These are phyloP conservation scores for Chydorus sphaericus DNA, from an alignment of 2,888 invertebrate species.

Conservation along the genomic window DNA sequence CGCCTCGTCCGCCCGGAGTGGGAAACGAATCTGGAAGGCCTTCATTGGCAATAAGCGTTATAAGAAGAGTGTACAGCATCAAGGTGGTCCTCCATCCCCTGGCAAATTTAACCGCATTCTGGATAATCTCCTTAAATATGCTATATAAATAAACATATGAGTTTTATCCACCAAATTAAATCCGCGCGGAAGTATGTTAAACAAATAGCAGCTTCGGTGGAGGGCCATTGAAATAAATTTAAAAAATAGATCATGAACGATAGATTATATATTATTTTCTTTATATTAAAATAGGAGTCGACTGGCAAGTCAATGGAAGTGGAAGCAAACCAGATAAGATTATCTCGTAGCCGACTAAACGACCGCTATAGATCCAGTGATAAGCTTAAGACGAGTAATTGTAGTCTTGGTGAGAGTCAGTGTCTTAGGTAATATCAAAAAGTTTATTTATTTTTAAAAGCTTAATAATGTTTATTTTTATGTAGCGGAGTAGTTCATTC, in stretches of 20 bases:
- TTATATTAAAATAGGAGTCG: not conserved
- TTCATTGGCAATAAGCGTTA: not conserved
- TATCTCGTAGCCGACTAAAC: slow-evolving; percentile 73
- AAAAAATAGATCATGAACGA: not conserved
- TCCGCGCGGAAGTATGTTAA: no score
- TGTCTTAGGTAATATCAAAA: not conserved
- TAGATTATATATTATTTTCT: not conserved
- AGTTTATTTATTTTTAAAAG: not conserved
- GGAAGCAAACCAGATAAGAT: slow-evolving; percentile 39
- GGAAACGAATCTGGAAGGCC: not conserved
- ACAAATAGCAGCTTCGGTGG: not conserved
- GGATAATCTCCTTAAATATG: slow-evolving; percentile 52
- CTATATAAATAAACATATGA: no score
- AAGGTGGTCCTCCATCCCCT: not conserved
- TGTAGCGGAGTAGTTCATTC: not conserved
- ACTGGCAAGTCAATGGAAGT: not conserved
- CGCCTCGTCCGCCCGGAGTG: not conserved
- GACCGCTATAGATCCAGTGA: slow-evolving; percentile 79
- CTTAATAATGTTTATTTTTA: not conserved
- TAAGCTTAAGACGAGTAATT: slow-evolving; percentile 27
- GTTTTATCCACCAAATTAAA: no score
- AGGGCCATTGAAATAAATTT: not conserved
- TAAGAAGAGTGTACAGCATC: not conserved
- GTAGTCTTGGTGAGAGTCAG: slow-evolving; percentile 23
- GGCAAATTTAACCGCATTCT: slow-evolving; percentile 46